Evolutionary conservation across 1,140 invertebrate genomes (phyloP).

Genomic region (Hylaeus anthracinus): DNA sequence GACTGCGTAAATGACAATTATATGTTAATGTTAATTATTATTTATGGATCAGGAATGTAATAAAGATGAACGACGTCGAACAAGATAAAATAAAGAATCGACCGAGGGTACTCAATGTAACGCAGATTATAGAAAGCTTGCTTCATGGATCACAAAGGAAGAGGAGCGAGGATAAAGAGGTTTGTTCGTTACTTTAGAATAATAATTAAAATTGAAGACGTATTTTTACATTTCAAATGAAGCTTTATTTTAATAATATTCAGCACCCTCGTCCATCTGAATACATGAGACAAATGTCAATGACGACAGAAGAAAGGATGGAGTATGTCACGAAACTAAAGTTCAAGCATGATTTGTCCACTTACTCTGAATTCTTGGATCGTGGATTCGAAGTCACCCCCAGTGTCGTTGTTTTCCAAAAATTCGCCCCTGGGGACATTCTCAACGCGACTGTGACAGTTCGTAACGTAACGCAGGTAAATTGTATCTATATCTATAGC

Average conservation of each 20-base stretch:
- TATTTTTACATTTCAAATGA: no score
- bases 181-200: conserved; percentile 4
- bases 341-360: conserved; percentile 1
- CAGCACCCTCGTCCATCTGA: conserved; percentile 62
- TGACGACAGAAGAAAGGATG: conserved; percentile 63
- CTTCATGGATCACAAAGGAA: not conserved
- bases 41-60: not conserved
- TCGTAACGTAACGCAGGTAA: conserved; percentile 68
- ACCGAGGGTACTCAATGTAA: not conserved
- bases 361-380: not conserved
- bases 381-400: conserved; percentile 70
- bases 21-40: not conserved
- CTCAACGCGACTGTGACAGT: conserved; percentile 71
- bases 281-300: conserved; percentile 64
- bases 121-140: conserved; percentile 1
- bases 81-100: not conserved
- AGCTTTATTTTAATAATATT: conserved; percentile 14
- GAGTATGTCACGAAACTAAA: conserved; percentile 48
- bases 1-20: not conserved
- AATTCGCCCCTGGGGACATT: conserved; percentile 68
- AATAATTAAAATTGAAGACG: no score
- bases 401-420: conserved; percentile 77
- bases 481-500: no score
- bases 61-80: conserved; percentile 17
- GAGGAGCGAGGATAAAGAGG: not conserved